Percentiles rank a stretch among this genome's conserved stretches.
Conservation (phyloP, 1,140 invertebrate species). For the Neodiprion fabricii region DNA sequence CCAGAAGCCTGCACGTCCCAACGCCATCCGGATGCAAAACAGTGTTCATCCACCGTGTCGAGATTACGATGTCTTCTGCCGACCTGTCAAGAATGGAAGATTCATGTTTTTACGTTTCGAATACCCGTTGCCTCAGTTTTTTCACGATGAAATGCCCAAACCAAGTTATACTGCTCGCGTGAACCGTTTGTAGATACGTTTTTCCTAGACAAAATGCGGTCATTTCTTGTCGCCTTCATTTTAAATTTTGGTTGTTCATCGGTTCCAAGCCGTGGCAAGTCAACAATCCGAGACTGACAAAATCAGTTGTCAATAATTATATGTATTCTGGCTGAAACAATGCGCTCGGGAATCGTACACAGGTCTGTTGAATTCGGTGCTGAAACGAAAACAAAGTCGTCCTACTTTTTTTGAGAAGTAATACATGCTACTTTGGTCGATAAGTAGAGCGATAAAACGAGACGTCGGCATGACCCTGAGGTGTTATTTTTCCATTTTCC, state of each 20-base stretch:
- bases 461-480: background rate
- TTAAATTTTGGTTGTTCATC: background rate
- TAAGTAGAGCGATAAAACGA: background rate
- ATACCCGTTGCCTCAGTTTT: background rate
- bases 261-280: background rate
- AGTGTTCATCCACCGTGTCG: background rate
- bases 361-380: background rate
- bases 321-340: background rate
- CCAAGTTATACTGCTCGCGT: background rate
- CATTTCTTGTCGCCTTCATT: background rate
- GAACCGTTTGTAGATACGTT: background rate
- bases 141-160: background rate
- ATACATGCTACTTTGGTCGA: background rate
- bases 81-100: background rate
- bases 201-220: background rate
- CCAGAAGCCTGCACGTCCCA: background rate
- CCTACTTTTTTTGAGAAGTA: background rate
- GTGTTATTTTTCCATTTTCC: background rate
- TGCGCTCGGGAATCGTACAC: background rate
- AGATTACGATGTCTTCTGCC: background rate
- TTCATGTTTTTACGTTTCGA: background rate
- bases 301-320: background rate
- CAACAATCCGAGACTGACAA: background rate
- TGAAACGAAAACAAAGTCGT: background rate
- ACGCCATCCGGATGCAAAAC: constrained; percentile 2